Evolutionary conservation across 2,797 vertebrate genomes (phyloP), one percentile per base, ranked within the genome.

Genomic region (Champsocephalus gunnari): DNA sequence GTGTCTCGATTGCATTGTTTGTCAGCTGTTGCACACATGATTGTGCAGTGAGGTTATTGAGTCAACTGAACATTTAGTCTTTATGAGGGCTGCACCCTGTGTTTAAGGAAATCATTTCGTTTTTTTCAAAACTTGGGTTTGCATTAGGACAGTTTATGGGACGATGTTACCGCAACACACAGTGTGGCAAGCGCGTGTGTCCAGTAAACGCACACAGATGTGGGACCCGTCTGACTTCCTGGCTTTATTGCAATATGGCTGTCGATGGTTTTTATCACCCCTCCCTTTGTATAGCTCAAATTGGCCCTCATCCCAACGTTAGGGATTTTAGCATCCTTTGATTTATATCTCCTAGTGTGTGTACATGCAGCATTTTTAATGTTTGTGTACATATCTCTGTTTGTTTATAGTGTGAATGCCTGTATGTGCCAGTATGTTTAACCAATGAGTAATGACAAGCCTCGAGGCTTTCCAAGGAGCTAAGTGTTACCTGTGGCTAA

Each of bases 361-460:
- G 48, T 62, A 49, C 17, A 13, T 60, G 34, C 4, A 11, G 48
- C 21, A 16, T 63, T 59, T 66, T 55, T 28, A 45, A 45, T 47
- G 56, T 59, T 13, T 65, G n/a, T 64, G 62, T 57, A 43, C 48
- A n/a, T 12, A 10, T 48, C 59, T 55, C 10, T 65, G 45, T 66
- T 49, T 75, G 63, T 75, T 73, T 72, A 73, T 12, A 14, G 50
- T 66, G 45, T 55, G 57, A 41, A 51, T 28, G 58, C 66, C 67
- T 69, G 21, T n/a, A 41, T 53, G 66, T 13, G 44, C 9, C 65
- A 21, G 14, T 79, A 87, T 90, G 85, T 90, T 86, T 89, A 90
- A 92, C 82, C 73, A 51, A 48, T 55, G n/a, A 51, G 43, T 91
- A 92, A 91, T 92, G 84, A 85, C 81, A 88, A 83, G 77, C n/a